Evolutionary conservation across 1,140 invertebrate species (phyloP).

Genomic region (Platorchestia sp.): DNA sequence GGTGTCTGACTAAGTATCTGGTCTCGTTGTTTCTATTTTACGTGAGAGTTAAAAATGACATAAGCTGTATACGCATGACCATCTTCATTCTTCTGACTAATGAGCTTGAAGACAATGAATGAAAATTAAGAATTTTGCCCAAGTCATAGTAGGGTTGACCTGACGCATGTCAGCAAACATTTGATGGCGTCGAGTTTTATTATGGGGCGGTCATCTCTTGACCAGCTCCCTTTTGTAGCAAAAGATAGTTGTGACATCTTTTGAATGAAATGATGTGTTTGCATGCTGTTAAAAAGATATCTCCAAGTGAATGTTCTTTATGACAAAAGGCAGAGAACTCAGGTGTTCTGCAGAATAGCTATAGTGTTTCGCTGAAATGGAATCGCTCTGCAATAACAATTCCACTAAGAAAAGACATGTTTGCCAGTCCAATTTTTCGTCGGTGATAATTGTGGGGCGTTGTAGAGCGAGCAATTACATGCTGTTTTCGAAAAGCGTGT

Average conservation of each 20-base stretch:
- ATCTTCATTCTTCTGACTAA: too few species aligned
- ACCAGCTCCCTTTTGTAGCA: neutral
- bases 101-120: too few species aligned
- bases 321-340: neutral
- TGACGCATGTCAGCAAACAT: neutral
- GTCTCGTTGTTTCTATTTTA: too few species aligned
- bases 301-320: neutral
- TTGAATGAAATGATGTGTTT: neutral
- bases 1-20: too few species aligned
- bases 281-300: neutral
- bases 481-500: neutral
- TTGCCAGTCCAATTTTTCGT: conserved; percentile 12
- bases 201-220: neutral
- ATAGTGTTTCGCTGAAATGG: neutral
- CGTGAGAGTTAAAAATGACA: too few species aligned
- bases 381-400: neutral
- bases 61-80: too few species aligned
- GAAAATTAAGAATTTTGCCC: too few species aligned
- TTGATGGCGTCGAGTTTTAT: neutral
- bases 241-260: neutral
- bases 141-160: too few species aligned
- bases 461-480: conserved; percentile 23
- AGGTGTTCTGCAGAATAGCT: neutral
- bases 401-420: conserved; percentile 1
- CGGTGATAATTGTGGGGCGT: neutral